Base-by-base conservation (phyloP, 2,797 vertebrate species). In the Trachurus trachurus region DNA sequence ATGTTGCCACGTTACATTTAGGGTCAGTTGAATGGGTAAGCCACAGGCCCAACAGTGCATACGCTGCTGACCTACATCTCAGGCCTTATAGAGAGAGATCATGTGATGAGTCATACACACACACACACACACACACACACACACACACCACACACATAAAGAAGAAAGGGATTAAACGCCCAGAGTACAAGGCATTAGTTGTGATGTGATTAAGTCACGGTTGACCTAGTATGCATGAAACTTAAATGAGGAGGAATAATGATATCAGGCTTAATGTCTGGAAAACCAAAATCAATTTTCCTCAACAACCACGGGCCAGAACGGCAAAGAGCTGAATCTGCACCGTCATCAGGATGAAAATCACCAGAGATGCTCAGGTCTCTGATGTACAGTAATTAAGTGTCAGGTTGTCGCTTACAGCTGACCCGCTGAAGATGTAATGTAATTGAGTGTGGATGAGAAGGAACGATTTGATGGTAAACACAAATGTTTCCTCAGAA, bases 1-100 rank as follows among this genome's bases (percentile, higher is more conserved):
- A 19, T 42, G 54, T 66, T 78, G 82, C 71, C 84, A 81, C 69
- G 11, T 75, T 66, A 22, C 52, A 76, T 87, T 83, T 45, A 52
- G 64, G 59, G 22, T 22, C 61, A 22, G 74, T 83, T 56, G 52
- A 80, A 71, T 21, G 62, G 15, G 47, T 69, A n/a, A 81, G 78
- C 70, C 68, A 65, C 19, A 4, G 17, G 65, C 59, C 78, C 59
- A 47, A 58, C 66, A 74, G 76, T 66, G 53, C 65, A 59, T 9
- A 9, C 39, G n/a, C n/a, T n/a, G 3, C 69, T 90, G 91, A 88
- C 88, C 92, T 87, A 87, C 74, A 91, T 91, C 90, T 91, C 74
- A 76, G 22, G 68, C 61, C 69, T 66, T 74, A 61, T 74, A 80
- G 61, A 70, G 34, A 66, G 66, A 62, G 49, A 62, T 59, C 66